Conservation (phyloP, 2,113 vertebrate genomes). For the Hipposideros armiger region DNA sequence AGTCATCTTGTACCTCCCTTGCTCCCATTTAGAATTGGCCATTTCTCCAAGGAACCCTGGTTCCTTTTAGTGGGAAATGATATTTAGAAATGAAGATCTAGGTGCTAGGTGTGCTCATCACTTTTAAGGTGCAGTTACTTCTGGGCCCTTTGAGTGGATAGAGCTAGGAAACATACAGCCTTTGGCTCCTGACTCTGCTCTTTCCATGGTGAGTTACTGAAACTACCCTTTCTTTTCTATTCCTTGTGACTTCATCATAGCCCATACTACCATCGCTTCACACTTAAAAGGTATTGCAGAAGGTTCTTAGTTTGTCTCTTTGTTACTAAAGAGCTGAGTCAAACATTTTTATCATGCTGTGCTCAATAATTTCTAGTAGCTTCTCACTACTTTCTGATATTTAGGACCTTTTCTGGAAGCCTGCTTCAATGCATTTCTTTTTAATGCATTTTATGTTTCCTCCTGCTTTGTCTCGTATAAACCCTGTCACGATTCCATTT, state of each 20-base stretch:
- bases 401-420: conserved; percentile 44
- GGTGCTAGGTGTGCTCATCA: background rate
- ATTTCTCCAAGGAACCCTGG: conserved; percentile 21
- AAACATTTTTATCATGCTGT: background rate
- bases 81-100: background rate
- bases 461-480: conserved; percentile 14
- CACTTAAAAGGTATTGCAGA: background rate
- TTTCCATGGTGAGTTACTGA: background rate
- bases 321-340: conserved; percentile 9
- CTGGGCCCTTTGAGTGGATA: background rate
- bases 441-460: background rate
- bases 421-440: background rate
- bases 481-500: background rate
- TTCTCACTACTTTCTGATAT: background rate
- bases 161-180: background rate
- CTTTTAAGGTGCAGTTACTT: background rate
- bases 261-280: background rate
- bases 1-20: background rate
- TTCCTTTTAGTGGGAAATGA: conserved; percentile 22
- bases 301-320: background rate
- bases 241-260: background rate
- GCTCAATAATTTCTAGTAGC: background rate
- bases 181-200: background rate
- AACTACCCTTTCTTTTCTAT: conserved; percentile 17
- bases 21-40: conserved; percentile 37